Percentiles rank a stretch among this genome's conserved stretches.
phyloP scores from a whole-genome alignment of 2,113 vertebrate species.

The Gymnogyps californianus region DNA sequence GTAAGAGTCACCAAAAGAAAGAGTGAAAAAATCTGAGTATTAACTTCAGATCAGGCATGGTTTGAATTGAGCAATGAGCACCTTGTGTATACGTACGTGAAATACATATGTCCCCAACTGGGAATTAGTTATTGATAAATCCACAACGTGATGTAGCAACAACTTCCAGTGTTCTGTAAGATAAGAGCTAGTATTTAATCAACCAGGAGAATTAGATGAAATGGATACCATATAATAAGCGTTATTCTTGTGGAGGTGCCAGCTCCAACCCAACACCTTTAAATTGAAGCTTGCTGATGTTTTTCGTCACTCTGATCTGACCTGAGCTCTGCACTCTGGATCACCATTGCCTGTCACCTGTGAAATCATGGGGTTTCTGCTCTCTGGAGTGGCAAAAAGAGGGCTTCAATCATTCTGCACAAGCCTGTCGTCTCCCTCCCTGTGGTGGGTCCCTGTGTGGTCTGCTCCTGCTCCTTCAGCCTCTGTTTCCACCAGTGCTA shows the following conservation, averaged over 20 bases:
- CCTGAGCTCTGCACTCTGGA: neutral
- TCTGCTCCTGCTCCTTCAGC: neutral
- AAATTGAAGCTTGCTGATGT: neutral
- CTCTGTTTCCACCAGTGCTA: neutral
- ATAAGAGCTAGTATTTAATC: conserved; percentile 28
- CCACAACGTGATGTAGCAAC: neutral
- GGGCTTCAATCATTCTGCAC: neutral
- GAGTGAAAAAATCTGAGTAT: neutral
- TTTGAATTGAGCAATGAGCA: conserved; percentile 25
- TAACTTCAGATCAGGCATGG: neutral
- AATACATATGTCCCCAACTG: neutral
- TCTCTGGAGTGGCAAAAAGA: neutral
- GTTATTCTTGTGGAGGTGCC: neutral
- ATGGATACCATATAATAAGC: neutral
- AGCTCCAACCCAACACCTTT: neutral
- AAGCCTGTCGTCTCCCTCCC: neutral
- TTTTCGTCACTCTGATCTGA: neutral
- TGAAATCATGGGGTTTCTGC: neutral
- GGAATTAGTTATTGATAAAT: conserved; percentile 43
- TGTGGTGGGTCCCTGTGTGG: accelerated
- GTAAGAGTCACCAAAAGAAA: neutral
- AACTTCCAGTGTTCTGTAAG: conserved; percentile 7
- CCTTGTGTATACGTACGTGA: neutral
- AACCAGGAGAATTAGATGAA: neutral
- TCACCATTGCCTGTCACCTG: neutral